Evolutionary conservation across 2,888 invertebrate species (phyloP).

Genomic region (Gymnoscelis rufifasciata): DNA sequence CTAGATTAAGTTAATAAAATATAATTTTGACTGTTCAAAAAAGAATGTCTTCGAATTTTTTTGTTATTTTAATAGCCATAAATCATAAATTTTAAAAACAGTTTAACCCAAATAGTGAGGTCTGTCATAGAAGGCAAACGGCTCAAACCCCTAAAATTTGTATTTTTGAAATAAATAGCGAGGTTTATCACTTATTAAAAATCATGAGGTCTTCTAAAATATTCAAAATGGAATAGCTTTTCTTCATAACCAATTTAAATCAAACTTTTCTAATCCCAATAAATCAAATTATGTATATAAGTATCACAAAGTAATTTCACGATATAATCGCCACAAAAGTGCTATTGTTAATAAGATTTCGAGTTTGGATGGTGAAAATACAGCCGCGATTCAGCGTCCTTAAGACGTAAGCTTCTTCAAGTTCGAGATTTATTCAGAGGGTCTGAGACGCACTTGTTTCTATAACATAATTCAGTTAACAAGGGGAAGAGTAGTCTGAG

Average conservation of each 20-base stretch:
- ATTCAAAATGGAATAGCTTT: too few relatives aligned
- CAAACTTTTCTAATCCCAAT: neutral
- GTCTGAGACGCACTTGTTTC: slow-evolving; percentile 57
- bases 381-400: slow-evolving; percentile 22
- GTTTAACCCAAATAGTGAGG: too few relatives aligned
- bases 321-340: slow-evolving; percentile 26
- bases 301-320: slow-evolving; percentile 19
- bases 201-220: too few relatives aligned
- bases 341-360: slow-evolving; percentile 30
- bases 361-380: slow-evolving; percentile 32
- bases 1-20: too few relatives aligned
- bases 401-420: slow-evolving; percentile 41
- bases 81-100: too few relatives aligned
- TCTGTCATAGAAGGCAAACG: too few relatives aligned
- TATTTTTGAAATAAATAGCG: too few relatives aligned
- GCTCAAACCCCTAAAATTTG: too few relatives aligned
- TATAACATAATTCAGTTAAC: slow-evolving; percentile 63
- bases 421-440: slow-evolving; percentile 65
- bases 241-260: neutral
- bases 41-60: too few relatives aligned
- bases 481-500: slow-evolving; percentile 53
- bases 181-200: too few relatives aligned
- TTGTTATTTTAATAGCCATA: too few relatives aligned
- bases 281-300: neutral
- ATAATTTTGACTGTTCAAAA: too few relatives aligned